These are phyloP conservation scores for Stigmatopora nigra DNA, from an alignment of 2,113 vertebrate species.

Conservation along the genomic window DNA sequence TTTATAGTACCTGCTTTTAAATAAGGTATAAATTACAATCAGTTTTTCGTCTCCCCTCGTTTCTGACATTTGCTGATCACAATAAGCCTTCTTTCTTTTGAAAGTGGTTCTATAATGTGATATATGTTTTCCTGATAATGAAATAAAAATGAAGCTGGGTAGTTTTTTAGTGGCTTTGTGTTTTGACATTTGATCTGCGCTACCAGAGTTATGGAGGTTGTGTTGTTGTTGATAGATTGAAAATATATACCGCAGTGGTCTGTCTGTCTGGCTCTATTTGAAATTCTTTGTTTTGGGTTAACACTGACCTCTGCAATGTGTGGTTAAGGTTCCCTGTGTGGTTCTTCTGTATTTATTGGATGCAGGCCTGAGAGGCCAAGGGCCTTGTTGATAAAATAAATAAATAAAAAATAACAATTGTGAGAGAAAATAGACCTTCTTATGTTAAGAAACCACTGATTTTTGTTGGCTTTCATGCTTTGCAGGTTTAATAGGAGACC, in stretches of 20 bases:
- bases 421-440: constrained; percentile 6
- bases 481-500: constrained; percentile 1
- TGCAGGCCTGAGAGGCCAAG: constrained; percentile 1
- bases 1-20: background rate
- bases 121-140: constrained; percentile 26
- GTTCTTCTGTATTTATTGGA: constrained; percentile 18
- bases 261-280: constrained; percentile 49
- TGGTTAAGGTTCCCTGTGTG: constrained; percentile 14
- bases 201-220: background rate
- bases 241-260: constrained; percentile 41
- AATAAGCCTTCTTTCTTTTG: constrained; percentile 6
- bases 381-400: constrained; percentile 10
- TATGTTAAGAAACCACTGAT: constrained; percentile 29
- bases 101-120: constrained; percentile 20
- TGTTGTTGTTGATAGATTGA: constrained; percentile 41
- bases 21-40: background rate
- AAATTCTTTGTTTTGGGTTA: constrained; percentile 31
- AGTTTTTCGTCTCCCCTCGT: background rate
- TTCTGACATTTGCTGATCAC: constrained; percentile 4
- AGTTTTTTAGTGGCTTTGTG: constrained; percentile 9
- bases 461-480: background rate
- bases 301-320: constrained; percentile 33
- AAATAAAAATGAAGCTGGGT: constrained; percentile 18
- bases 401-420: constrained; percentile 4
- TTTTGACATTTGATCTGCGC: constrained; percentile 30